These are phyloP conservation scores for Oophaga sylvatica DNA, from an alignment of 2,797 vertebrate species.

Conservation along the genomic window DNA sequence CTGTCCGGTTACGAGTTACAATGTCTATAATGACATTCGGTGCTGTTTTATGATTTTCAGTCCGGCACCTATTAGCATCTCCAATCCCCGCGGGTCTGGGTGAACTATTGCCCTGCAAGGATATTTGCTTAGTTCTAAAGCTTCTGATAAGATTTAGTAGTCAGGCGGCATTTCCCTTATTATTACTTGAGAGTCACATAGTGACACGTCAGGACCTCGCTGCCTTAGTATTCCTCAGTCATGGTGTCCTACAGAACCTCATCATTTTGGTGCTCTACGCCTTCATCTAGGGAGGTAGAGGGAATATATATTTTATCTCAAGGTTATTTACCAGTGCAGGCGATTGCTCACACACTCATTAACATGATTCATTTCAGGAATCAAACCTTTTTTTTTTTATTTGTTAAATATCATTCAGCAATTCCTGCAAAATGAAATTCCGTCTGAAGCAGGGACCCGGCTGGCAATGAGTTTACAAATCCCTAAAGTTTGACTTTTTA, in stretches of 20 bases:
- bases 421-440: constrained; percentile 39
- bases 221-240: constrained; percentile 36
- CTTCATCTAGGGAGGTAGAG: constrained; percentile 37
- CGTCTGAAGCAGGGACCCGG: constrained; percentile 21
- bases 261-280: background rate
- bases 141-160: background rate
- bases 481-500: constrained; percentile 46
- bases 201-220: constrained; percentile 39
- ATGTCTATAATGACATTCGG: constrained; percentile 11
- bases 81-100: background rate
- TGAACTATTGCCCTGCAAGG: constrained; percentile 34
- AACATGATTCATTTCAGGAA: constrained; percentile 11
- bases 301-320: constrained; percentile 59
- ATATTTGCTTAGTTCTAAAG: constrained; percentile 2
- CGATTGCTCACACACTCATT: constrained; percentile 44
- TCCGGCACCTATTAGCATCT: background rate
- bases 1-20: background rate
- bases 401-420: constrained; percentile 39
- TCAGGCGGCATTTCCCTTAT: constrained; percentile 11
- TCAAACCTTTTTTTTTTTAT: constrained; percentile 6
- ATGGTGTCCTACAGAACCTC: constrained; percentile 33
- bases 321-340: constrained; percentile 24
- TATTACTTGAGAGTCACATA: background rate
- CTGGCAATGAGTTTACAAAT: constrained; percentile 23
- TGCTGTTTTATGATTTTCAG: constrained; percentile 23